Base-by-base conservation (phyloP, 2,888 invertebrate genomes). In the Poecilus cupreus region DNA sequence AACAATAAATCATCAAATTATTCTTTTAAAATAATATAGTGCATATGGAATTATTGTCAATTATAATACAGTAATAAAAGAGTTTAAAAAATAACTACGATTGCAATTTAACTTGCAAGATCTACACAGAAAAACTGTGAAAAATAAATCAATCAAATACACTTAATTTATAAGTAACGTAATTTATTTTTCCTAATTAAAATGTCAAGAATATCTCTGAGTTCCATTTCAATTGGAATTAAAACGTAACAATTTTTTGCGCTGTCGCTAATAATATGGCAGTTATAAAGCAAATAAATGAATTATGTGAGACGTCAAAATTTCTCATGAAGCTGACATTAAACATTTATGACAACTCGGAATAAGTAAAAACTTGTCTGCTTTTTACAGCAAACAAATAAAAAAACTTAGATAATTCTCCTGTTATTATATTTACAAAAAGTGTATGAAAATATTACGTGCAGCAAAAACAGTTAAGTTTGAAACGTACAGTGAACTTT, bases 361-460 rank as follows among this genome's bases (percentile, higher is more conserved):
- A 22, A 22, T 60, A 60, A 60, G 13, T 26, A 60, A 60, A 60
- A 60, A 60, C 60, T 3, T 5, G 60, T 60, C 60, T 60, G 60
- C 13, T 60, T 60, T 60, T 60, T 60, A 60, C 13, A 8, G 49
- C 4, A 18, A 54, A 43, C 43, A 3, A 43, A 43, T 43, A 11
- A 3, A 43, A 43, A 43, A 26, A 60, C 22, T 3, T n/a, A 60
- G 13, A 24, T 26, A 60, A 60, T 26, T 60, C n/a, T 13, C 22
- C 57, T 26, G 20, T 57, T 57, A 60, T 60, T 60, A 26, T 60
- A 22, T 13, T 13, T 11, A 60, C 24, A 26, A 60, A 60, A 32
- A 60, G 32, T 32, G 32, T n/a, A 60, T 60, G 26, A 24, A 60
- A 32, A 60, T 60, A 4, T 60, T 32, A 32, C 32, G 8, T 32